Percentiles rank a stretch among this genome's conserved stretches.
Evolutionary conservation across 2,797 vertebrate genomes (phyloP).

Genomic region (Pygocentrus nattereri): DNA sequence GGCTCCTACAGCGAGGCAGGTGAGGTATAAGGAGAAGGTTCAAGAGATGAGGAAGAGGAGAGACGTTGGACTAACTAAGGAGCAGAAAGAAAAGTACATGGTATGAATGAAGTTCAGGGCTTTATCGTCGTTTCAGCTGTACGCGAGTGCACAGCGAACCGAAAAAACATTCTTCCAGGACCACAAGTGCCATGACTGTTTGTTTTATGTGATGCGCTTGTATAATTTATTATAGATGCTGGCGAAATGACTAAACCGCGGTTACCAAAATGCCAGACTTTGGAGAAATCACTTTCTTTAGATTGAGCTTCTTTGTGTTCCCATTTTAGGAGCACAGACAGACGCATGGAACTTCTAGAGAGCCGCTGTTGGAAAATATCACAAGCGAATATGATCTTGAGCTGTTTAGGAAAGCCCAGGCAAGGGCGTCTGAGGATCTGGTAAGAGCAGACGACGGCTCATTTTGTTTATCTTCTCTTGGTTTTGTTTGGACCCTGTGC

Average conservation of each 20-base stretch:
- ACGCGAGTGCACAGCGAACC: too few species aligned
- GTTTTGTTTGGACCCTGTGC: neutral
- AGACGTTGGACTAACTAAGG: constrained; percentile 92
- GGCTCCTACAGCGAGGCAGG: constrained; percentile 93
- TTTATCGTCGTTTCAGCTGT: too few species aligned
- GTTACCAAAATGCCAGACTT: neutral
- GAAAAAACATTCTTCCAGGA: too few species aligned
- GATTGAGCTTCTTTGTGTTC: neutral
- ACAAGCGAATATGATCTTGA: constrained; percentile 91
- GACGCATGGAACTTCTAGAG: constrained; percentile 84
- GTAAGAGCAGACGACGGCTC: constrained; percentile 70
- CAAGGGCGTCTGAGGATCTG: constrained; percentile 89
- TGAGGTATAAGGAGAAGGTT: constrained; percentile 96
- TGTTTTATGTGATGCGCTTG: neutral
- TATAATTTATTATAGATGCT: neutral
- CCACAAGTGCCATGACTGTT: too few species aligned
- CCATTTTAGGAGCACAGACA: constrained; percentile 84
- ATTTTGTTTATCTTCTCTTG: neutral
- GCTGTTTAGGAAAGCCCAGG: constrained; percentile 89
- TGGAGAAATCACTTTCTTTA: neutral
- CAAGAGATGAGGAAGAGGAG: constrained; percentile 95
- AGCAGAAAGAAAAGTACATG: constrained; percentile 99
- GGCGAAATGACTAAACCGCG: too few species aligned
- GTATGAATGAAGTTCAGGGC: constrained; percentile 75
- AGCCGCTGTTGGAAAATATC: constrained; percentile 89